Evolutionary conservation across 2,113 vertebrate genomes (phyloP).

Genomic region (Prolemur simus): DNA sequence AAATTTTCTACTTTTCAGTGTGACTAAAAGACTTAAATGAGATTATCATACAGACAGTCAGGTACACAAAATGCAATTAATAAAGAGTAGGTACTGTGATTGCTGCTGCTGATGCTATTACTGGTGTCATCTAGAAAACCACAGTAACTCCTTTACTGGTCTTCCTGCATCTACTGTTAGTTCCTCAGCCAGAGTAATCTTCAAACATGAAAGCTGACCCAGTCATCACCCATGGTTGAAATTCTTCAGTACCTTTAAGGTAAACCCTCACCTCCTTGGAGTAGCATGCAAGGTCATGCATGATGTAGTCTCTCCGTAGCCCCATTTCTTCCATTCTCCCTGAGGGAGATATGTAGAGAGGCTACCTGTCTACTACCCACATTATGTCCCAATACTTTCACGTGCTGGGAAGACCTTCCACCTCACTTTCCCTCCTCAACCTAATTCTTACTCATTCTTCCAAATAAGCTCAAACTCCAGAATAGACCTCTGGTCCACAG

Average conservation of each 20-base stretch:
- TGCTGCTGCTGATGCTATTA: background rate
- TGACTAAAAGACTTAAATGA: background rate
- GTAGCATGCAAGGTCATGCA: background rate
- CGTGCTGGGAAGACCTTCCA: background rate
- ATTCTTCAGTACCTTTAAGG: background rate
- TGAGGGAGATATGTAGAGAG: background rate
- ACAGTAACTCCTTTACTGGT: background rate
- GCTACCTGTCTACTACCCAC: background rate
- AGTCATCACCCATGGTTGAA: background rate
- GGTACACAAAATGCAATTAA: background rate
- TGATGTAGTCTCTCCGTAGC: background rate
- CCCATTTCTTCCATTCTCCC: background rate
- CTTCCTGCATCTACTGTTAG: background rate
- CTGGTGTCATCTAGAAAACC: slow-evolving; percentile 12
- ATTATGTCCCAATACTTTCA: background rate
- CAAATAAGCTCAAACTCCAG: background rate
- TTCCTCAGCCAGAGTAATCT: background rate
- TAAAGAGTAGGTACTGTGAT: background rate
- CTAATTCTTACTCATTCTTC: slow-evolving; percentile 2
- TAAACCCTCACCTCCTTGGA: background rate
- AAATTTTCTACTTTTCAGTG: background rate
- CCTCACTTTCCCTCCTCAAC: background rate
- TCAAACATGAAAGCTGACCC: background rate
- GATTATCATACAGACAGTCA: background rate
- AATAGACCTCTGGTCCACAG: background rate